Evolutionary conservation across 1,140 invertebrate species (phyloP).

Genomic region (Papilio polytes): DNA sequence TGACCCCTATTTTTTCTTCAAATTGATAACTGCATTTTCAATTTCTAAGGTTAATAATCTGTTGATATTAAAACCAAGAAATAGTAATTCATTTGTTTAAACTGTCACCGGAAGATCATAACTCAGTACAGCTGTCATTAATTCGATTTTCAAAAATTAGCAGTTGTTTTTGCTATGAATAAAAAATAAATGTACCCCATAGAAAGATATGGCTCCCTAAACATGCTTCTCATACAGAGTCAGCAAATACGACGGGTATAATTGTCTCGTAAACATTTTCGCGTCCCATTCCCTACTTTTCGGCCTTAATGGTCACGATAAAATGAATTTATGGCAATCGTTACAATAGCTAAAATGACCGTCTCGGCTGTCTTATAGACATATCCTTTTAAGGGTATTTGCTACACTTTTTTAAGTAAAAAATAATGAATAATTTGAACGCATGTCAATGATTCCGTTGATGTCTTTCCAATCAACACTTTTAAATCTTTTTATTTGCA

Average conservation of each 20-base stretch:
- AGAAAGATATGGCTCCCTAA: not conserved
- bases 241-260: not conserved
- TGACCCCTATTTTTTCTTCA: too few species aligned
- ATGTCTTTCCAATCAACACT: not conserved
- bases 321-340: not conserved
- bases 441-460: not conserved
- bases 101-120: too few species aligned
- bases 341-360: not conserved
- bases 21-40: too few species aligned
- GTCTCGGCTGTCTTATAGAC: not conserved
- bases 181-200: not conserved
- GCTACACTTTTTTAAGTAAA: too few species aligned
- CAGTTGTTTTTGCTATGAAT: not conserved
- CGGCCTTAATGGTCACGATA: not conserved
- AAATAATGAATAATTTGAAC: not conserved
- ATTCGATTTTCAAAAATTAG: not conserved
- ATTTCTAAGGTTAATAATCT: too few species aligned
- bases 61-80: too few species aligned
- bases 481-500: not conserved
- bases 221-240: not conserved
- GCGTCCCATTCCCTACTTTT: slow-evolving; percentile 3
- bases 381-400: not conserved
- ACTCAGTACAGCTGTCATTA: too few species aligned
- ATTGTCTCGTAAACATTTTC: slow-evolving; percentile 15
- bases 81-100: too few species aligned